Evolutionary conservation across 2,797 vertebrate species (phyloP), one percentile per base, ranked within the genome.

Genomic region (Coregonus ussuriensis): DNA sequence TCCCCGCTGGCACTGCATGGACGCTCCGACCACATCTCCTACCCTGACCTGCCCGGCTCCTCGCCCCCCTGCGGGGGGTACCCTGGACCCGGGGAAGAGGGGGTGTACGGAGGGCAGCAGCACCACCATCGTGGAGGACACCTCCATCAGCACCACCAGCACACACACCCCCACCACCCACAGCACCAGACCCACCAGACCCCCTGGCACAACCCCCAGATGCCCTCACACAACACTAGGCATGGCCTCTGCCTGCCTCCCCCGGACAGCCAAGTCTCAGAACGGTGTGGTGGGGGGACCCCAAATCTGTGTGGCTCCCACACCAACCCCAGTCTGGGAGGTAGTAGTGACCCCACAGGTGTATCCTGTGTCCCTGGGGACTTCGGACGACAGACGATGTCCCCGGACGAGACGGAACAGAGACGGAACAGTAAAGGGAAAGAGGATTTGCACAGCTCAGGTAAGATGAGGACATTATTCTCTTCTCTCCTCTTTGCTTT

Each of bases 1-100:
- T 96, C 96, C 31, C 93, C 96, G 3, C 91, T 97, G 72, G 91
- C 95, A 82, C 89, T 97, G 81, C 96, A 97, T 73, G 95, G 95
- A 84, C 94, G 95, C 87, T 95, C 95, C 0, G 95, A 96, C 89
- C 95, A 95, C 75, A 90, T 96, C 93, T 96, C 95, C 89, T 96
- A 96, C 86, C 94, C 96, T 25, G 96, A 97, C 89, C 92, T 96
- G 81, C 93, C 94, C 52, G 90, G 94, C 65, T 93, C 94, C 79
- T 96, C 96, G 73, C 95, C 96, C 13, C 95, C 96, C 74, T 97
- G 95, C 84, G 92, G 95, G 79, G 92, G 94, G 79, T 97, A 95
- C 91, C 92, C 94, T 75, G 93, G 92, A 77, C 92, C 94, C 74
- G 93, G 92, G 76, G 96, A 96, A 79, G 96, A 97, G 84, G 91